Conservation (phyloP, 2,113 vertebrate genomes). For the Pristiophorus japonicus region DNA sequence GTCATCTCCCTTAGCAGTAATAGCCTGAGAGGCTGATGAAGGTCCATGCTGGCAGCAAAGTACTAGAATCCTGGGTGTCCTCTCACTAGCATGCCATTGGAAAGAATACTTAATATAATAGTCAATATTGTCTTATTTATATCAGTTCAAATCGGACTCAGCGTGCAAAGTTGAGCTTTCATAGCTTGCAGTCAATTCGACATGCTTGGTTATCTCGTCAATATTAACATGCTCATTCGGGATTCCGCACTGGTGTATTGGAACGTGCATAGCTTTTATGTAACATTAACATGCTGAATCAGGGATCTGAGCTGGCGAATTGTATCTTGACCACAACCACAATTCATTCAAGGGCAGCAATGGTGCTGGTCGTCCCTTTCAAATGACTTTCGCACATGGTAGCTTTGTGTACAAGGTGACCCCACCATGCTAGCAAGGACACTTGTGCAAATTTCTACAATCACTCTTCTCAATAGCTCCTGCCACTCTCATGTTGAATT, state of each 20-base stretch:
- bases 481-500: background rate
- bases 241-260: background rate
- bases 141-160: background rate
- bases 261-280: background rate
- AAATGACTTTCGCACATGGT: background rate
- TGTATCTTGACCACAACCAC: background rate
- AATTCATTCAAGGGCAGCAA: background rate
- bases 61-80: background rate
- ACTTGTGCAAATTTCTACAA: background rate
- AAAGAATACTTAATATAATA: background rate
- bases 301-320: background rate
- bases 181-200: background rate
- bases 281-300: background rate
- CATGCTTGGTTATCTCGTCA: background rate
- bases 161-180: background rate
- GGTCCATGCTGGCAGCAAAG: background rate
- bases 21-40: background rate
- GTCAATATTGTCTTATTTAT: background rate
- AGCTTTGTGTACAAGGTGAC: background rate
- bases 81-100: background rate
- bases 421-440: background rate
- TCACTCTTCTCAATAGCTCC: background rate
- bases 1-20: background rate
- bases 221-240: background rate
- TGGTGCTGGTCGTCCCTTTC: background rate